phyloP scores from a whole-genome alignment of 1,140 invertebrate genomes.

The Bombus impatiens region DNA sequence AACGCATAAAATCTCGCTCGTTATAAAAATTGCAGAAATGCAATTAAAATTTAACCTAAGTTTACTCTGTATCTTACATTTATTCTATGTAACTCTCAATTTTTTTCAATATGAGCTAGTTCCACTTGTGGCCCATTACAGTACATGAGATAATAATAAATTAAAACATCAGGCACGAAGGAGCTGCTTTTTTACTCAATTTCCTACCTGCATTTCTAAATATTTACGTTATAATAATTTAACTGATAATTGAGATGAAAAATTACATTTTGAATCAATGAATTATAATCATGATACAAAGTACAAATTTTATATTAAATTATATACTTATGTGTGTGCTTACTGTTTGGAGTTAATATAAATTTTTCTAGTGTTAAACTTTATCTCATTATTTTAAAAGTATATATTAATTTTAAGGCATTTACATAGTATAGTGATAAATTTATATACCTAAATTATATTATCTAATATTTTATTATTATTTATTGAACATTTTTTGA shows the following conservation, averaged over 20 bases:
- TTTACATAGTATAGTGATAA: background rate
- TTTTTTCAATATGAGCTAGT: slow-evolving; percentile 42
- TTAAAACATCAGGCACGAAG: slow-evolving; percentile 44
- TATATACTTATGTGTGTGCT: background rate
- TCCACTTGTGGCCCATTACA: slow-evolving; percentile 56
- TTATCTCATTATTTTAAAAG: background rate
- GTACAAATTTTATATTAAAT: background rate
- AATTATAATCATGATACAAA: slow-evolving; percentile 4
- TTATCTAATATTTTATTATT: background rate
- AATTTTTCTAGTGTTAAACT: background rate
- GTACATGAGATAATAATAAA: slow-evolving; percentile 6
- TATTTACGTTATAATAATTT: background rate
- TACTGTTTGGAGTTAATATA: background rate
- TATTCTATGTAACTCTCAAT: background rate
- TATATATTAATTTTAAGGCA: background rate
- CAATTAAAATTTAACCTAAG: slow-evolving; percentile 16
- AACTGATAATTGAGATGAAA: background rate
- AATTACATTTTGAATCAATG: slow-evolving; percentile 6
- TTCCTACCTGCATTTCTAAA: background rate
- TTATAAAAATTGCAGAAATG: slow-evolving; percentile 46
- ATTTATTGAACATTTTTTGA: background rate
- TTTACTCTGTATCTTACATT: slow-evolving; percentile 1
- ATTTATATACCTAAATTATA: background rate
- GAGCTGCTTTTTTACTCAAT: slow-evolving; percentile 24
- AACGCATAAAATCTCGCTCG: slow-evolving; percentile 68